Conservation (phyloP, 2,797 vertebrate genomes). For the Echiichthys vipera region DNA sequence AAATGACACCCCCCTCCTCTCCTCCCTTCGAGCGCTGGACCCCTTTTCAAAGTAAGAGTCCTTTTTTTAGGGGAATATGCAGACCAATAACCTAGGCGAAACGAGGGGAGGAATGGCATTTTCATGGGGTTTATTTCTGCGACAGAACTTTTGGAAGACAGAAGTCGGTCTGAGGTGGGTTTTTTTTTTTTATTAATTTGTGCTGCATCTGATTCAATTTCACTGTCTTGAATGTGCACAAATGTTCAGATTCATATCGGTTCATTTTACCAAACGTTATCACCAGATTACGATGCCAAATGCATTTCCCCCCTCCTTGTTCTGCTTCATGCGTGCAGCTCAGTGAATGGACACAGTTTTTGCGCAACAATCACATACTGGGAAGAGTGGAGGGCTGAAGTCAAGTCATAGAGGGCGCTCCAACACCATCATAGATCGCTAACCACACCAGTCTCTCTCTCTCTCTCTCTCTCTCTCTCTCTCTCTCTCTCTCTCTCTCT, state of each 20-base stretch:
- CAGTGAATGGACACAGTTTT: neutral
- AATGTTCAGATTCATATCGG: neutral
- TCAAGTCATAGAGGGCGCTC: constrained; percentile 90
- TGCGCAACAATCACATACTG: neutral
- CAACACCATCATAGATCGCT: constrained; percentile 82
- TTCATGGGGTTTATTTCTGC: neutral
- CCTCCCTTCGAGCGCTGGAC: constrained; percentile 52
- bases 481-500: neutral
- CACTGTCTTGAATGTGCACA: too few species aligned
- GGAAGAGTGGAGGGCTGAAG: constrained; percentile 15
- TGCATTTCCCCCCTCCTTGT: neutral
- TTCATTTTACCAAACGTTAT: fast-evolving
- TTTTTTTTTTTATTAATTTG: neutral
- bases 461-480: neutral
- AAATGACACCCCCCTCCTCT: constrained; percentile 86
- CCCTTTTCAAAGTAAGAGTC: constrained; percentile 92
- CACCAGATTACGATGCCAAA: neutral
- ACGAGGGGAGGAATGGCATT: neutral
- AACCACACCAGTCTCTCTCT: neutral
- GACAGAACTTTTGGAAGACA: neutral
- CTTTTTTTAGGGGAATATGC: constrained; percentile 25
- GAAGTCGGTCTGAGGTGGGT: neutral
- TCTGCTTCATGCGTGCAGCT: neutral
- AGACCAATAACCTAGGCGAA: neutral
- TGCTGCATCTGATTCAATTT: neutral